Evolutionary conservation across 2,113 vertebrate species (phyloP).

Genomic region (Vulpes lagopus): DNA sequence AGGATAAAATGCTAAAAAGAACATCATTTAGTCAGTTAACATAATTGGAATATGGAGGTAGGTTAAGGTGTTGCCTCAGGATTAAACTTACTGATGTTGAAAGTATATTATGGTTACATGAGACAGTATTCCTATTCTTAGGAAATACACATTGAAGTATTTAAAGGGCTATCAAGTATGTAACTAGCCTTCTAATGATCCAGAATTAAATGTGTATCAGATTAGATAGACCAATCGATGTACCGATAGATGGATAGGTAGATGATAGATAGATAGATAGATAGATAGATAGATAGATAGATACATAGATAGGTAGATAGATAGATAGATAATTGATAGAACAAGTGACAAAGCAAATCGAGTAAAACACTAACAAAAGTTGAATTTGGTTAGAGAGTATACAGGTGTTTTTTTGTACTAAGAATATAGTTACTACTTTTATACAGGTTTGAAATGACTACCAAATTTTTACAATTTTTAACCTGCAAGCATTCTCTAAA

Average conservation of each 20-base stretch:
- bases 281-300: not conserved
- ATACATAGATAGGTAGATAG: not conserved
- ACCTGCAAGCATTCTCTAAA: not conserved
- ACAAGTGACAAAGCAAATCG: not conserved
- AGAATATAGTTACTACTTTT: not conserved
- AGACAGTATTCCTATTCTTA: not conserved
- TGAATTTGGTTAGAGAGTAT: not conserved
- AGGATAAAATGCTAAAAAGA: not conserved
- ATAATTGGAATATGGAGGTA: not conserved
- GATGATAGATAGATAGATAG: not conserved
- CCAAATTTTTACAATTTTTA: not conserved
- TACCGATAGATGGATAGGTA: not conserved
- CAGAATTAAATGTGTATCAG: not conserved
- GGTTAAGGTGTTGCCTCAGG: not conserved
- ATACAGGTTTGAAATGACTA: not conserved
- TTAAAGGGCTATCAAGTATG: not conserved
- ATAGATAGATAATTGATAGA: not conserved
- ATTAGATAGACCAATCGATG: not conserved
- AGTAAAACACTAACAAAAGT: not conserved
- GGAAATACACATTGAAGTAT: not conserved
- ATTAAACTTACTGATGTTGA: conserved; percentile 6
- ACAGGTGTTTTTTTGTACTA: not conserved
- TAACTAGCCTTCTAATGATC: not conserved
- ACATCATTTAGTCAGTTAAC: not conserved
- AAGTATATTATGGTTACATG: not conserved